phyloP scores from a whole-genome alignment of 2,797 vertebrate genomes.

The Morus bassanus region DNA sequence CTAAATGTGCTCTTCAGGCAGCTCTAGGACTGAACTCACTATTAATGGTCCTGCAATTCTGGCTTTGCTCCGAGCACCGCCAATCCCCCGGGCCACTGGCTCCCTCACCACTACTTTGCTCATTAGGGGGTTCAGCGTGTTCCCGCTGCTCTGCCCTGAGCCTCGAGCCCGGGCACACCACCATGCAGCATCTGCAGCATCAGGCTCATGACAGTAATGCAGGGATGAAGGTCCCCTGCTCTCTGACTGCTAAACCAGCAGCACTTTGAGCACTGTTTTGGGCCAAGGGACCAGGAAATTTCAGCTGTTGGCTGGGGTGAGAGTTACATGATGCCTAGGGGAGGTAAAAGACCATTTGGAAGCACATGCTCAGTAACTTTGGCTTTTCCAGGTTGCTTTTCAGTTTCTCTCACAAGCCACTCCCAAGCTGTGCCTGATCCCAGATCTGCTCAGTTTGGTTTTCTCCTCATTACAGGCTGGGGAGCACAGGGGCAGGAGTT shows the following conservation, averaged over 20 bases:
- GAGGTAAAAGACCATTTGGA: neutral
- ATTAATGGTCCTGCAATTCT: neutral
- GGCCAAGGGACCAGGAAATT: neutral
- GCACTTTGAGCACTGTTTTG: neutral
- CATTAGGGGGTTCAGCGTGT: rapidly evolving
- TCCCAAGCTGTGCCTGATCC: neutral
- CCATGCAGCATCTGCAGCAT: neutral
- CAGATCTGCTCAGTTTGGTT: neutral
- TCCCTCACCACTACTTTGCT: neutral
- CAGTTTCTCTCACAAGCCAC: neutral
- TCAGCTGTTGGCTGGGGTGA: neutral
- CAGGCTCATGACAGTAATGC: neutral
- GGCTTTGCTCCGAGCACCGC: neutral
- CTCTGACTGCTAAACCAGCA: neutral
- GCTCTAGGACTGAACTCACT: neutral
- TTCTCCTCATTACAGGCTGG: neutral
- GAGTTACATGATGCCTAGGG: neutral
- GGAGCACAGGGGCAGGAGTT: neutral
- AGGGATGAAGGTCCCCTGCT: neutral
- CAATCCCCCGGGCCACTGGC: no score
- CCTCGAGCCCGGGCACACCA: neutral
- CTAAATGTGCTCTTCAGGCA: neutral
- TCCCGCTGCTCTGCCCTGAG: neutral
- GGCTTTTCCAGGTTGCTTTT: neutral
- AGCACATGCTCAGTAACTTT: neutral